Conservation (phyloP, 2,888 invertebrate genomes). For the Pycnomerus fuliginosus region DNA sequence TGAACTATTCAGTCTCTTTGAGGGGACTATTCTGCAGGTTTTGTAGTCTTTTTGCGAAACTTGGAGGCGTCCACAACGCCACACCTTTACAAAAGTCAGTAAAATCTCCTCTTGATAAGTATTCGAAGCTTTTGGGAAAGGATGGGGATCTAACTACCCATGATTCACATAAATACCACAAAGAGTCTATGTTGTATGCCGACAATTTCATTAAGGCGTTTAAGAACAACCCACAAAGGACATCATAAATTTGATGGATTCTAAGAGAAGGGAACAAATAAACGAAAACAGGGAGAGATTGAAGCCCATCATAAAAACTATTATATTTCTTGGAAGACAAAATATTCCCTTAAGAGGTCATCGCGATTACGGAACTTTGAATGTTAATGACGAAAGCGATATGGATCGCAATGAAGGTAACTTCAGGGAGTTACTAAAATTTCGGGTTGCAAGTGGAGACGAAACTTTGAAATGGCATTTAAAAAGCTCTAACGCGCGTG, state of each 20-base stretch:
- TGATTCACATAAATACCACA: slow-evolving; percentile 4
- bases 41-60: too few species aligned
- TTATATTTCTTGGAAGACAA: slow-evolving; percentile 21
- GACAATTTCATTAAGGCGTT: not conserved
- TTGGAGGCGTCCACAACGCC: too few species aligned
- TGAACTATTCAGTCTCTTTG: too few species aligned
- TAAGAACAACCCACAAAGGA: not conserved
- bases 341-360: slow-evolving; percentile 21
- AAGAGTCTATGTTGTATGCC: slow-evolving; percentile 3
- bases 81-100: too few species aligned
- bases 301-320: slow-evolving; percentile 16
- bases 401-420: slow-evolving; percentile 9
- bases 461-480: slow-evolving; percentile 11
- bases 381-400: not conserved
- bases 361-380: slow-evolving; percentile 8
- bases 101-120: too few species aligned
- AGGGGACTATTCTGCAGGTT: too few species aligned
- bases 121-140: not conserved
- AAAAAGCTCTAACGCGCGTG: slow-evolving; percentile 6
- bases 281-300: slow-evolving; percentile 19
- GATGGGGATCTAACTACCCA: slow-evolving; percentile 6
- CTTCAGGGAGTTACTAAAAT: slow-evolving; percentile 11
- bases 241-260: not conserved
- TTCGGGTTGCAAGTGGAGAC: slow-evolving; percentile 12
- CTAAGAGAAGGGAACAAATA: slow-evolving; percentile 4